phyloP scores from a whole-genome alignment of 2,888 invertebrate genomes.

The Boloria euphrosyne region DNA sequence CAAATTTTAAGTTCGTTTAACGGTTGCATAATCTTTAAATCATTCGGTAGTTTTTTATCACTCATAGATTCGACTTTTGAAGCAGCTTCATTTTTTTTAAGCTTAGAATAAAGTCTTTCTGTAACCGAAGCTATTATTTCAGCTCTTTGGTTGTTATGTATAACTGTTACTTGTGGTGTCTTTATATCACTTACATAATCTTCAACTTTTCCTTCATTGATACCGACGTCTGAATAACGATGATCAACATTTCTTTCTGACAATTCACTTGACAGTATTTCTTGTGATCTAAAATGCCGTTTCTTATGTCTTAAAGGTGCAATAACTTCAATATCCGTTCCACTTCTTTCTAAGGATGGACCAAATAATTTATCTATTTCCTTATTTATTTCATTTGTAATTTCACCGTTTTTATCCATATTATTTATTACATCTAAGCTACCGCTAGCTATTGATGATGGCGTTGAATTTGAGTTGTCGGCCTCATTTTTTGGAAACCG shows the following conservation, averaged over 20 bases:
- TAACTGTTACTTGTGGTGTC: conserved; percentile 56
- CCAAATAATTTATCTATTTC: conserved; percentile 72
- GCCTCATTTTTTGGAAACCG: conserved; percentile 56
- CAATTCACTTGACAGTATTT: conserved; percentile 61
- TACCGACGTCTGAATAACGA: conserved; percentile 46
- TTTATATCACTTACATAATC: conserved; percentile 48
- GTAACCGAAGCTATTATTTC: conserved; percentile 88
- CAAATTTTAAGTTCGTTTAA: conserved; percentile 82
- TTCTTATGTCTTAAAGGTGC: conserved; percentile 67
- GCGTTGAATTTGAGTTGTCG: conserved; percentile 58
- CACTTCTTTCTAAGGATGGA: conserved; percentile 71
- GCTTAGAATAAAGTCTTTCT: conserved; percentile 83
- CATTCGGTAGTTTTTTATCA: conserved; percentile 57
- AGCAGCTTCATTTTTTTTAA: conserved; percentile 77
- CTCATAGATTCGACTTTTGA: conserved; percentile 67
- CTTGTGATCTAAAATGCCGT: conserved; percentile 75
- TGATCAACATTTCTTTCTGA: conserved; percentile 42
- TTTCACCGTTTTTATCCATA: conserved; percentile 57
- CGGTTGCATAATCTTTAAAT: conserved; percentile 60
- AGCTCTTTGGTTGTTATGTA: conserved; percentile 80
- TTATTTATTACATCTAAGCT: conserved; percentile 65
- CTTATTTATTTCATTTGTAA: conserved; percentile 63
- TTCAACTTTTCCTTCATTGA: conserved; percentile 52
- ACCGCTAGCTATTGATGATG: conserved; percentile 62
- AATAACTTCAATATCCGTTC: conserved; percentile 66